These are phyloP conservation scores for Stictocephala bisonia DNA, from an alignment of 2,888 invertebrate genomes.

Conservation along the genomic window DNA sequence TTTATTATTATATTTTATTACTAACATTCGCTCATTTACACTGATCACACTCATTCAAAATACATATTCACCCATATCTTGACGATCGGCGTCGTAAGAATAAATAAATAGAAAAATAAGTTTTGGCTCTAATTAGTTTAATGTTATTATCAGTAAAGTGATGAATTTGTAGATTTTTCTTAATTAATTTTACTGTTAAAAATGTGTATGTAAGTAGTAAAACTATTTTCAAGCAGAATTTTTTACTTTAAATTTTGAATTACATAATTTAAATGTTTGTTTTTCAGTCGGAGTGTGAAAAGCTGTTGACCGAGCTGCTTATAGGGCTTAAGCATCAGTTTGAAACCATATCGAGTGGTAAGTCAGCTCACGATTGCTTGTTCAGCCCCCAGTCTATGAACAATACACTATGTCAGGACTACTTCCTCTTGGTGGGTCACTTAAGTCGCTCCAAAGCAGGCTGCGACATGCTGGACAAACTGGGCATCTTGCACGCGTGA, in stretches of 20 bases:
- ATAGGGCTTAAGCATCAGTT: constrained; percentile 82
- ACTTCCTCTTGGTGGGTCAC: constrained; percentile 93
- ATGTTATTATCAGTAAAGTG: background rate
- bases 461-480: constrained; percentile 76
- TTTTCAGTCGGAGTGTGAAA: constrained; percentile 70
- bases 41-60: too few relatives aligned
- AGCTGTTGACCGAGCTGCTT: constrained; percentile 81
- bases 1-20: too few relatives aligned
- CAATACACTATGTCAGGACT: constrained; percentile 92
- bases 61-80: too few relatives aligned
- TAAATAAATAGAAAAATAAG: too few relatives aligned
- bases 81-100: too few relatives aligned
- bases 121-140: background rate
- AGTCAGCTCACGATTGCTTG: constrained; percentile 85
- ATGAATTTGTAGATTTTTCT: too few relatives aligned
- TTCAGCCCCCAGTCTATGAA: constrained; percentile 90
- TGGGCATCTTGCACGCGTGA: constrained; percentile 81
- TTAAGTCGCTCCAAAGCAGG: constrained; percentile 80
- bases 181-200: too few relatives aligned
- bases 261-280: background rate
- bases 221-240: constrained; percentile 11
- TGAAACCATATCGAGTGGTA: constrained; percentile 76
- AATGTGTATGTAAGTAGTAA: too few relatives aligned
- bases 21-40: too few relatives aligned
- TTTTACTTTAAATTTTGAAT: constrained; percentile 27